Evolutionary conservation across 1,140 invertebrate genomes (phyloP).

Genomic region (Stenopsyche tienmushanensis): DNA sequence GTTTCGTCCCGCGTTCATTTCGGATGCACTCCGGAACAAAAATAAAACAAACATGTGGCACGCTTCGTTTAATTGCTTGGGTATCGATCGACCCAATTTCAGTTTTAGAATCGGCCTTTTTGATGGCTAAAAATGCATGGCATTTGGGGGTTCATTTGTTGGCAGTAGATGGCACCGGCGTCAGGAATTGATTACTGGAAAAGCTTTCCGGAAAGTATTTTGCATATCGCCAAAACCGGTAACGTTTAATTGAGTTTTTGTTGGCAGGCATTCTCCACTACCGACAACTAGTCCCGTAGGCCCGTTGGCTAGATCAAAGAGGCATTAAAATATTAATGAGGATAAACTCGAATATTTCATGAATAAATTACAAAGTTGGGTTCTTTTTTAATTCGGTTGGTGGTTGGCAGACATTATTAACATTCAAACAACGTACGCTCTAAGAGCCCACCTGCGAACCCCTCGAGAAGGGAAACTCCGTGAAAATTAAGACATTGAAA

Average conservation of each 20-base stretch:
- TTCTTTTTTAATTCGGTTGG: conserved; percentile 27
- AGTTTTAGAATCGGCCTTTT: neutral
- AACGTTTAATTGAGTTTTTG: conserved; percentile 18
- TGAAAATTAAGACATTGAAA: too few relatives aligned
- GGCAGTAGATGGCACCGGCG: too few relatives aligned
- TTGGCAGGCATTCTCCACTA: neutral
- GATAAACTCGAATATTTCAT: conserved; percentile 34
- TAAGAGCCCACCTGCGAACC: conserved; percentile 6
- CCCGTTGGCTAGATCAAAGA: conserved; percentile 23
- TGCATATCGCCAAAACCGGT: conserved; percentile 9
- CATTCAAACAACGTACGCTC: conserved; percentile 16
- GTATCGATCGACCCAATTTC: neutral
- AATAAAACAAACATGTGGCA: neutral
- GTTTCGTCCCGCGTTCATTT: too few relatives aligned
- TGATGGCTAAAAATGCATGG: conserved; percentile 14
- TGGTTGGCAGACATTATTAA: conserved; percentile 15
- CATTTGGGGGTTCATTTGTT: too few relatives aligned
- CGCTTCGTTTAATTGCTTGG: neutral
- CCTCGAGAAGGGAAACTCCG: neutral
- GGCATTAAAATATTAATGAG: conserved; percentile 39
- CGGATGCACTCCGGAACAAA: neutral
- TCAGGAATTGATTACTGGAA: conserved; percentile 13
- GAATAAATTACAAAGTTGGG: conserved; percentile 38
- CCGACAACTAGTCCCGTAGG: neutral
- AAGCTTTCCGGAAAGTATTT: conserved; percentile 14